Base-by-base conservation (phyloP, 2,888 invertebrate genomes). In the Cephus runcator region DNA sequence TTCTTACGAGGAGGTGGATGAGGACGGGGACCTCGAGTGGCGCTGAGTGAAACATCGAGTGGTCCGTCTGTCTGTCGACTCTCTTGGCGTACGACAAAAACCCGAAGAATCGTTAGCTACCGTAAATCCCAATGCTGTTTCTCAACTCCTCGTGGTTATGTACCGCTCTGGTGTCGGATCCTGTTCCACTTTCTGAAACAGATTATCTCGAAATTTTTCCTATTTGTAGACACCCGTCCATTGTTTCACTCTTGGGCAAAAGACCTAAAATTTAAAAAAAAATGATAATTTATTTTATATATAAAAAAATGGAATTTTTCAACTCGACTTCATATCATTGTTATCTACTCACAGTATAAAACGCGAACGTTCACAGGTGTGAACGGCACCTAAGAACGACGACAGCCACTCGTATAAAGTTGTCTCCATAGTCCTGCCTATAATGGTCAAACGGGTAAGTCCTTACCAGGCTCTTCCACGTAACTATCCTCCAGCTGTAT, bases 41-140 rank as follows among this genome's bases (percentile, higher is more conserved):
- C 78, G 83, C 82, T 84, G 86, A 87, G 85, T 85, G 86, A 87
- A 85, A 87, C 86, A 85, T 87, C 85, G 86, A 80, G 80, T 81
- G 82, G 85, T 84, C 84, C 56, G 56, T 56, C 56, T 56, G 56
- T 56, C 56, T 56, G 56, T 56, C 56, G 56, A 85, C 84, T 85
- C 83, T 80, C 79, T 81, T 73, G 83, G 84, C 56, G 56, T 56
- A 56, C 56, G 56, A 56, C 85, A 86, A 86, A 87, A 87, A 87
- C 84, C 81, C 82, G 81, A 82, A 81, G 85, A 83, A 86, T 87
- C 85, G 86, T 85, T 86, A 86, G 85, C 71, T 34, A 33, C 71
- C 31, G 34, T 71, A 71, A 31, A 71, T 71, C 71, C 34, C 71
- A 34, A 34, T 34, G 71, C 33, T 71, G 56, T 56, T 56, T 56